Conservation (phyloP, 2,797 vertebrate species). For the Lutjanus campechanus region DNA sequence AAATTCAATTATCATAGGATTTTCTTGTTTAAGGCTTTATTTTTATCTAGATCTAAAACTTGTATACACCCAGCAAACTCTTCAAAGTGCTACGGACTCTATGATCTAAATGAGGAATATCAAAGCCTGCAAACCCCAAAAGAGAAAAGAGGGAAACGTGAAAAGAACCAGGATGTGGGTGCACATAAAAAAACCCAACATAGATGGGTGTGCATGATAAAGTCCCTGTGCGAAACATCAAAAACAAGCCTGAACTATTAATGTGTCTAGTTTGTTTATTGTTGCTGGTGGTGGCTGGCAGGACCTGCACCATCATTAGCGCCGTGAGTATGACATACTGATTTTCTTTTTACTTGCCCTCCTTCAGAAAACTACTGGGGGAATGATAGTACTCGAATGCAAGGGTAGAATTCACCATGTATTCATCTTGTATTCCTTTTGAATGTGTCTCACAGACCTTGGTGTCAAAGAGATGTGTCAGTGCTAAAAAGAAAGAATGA, state of each 20-base stretch:
- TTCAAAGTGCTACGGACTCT: constrained; percentile 74
- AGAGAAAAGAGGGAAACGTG: constrained; percentile 33
- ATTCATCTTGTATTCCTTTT: constrained; percentile 72
- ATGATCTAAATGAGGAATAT: constrained; percentile 81
- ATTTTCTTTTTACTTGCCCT: constrained; percentile 37
- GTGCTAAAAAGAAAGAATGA: constrained; percentile 31
- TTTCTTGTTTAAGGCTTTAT: constrained; percentile 70
- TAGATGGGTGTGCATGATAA: constrained; percentile 31
- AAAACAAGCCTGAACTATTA: constrained; percentile 56
- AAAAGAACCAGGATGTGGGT: constrained; percentile 59
- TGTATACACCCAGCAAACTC: constrained; percentile 58
- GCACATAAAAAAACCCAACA: constrained; percentile 24
- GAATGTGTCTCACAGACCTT: constrained; percentile 49
- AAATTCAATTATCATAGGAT: constrained; percentile 58
- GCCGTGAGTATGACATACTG: constrained; percentile 19
- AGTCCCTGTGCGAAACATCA: constrained; percentile 51
- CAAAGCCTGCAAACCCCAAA: constrained; percentile 72
- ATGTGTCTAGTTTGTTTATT: constrained; percentile 58
- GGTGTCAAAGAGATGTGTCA: constrained; percentile 44
- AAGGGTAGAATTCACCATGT: constrained; percentile 38
- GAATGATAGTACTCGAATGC: constrained; percentile 34
- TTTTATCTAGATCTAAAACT: constrained; percentile 61
- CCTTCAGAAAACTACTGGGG: constrained; percentile 39
- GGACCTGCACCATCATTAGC: constrained; percentile 51
- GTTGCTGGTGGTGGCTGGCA: constrained; percentile 44